Evolutionary conservation across 23 tunicate species (phyloP), one percentile per base, ranked within the genome.

Genomic region (Corella eumyota): DNA sequence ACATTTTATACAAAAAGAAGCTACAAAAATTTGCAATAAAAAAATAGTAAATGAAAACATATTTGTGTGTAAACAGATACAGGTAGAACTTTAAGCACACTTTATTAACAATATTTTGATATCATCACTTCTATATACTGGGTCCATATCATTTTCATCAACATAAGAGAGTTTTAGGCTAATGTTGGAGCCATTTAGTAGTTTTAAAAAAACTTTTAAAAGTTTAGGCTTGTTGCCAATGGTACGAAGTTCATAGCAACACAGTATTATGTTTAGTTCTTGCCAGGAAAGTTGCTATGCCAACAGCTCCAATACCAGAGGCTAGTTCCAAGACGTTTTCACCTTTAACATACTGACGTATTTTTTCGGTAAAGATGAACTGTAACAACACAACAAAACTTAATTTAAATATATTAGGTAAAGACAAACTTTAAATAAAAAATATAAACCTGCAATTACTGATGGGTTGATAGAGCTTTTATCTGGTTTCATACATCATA

Each of bases 251-350:
- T 78, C 96, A 73, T 56, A 88, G 1, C 76, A 78, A 37, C 96
- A 88, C 25, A 88, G 25, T 25, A 64, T 66, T 34, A 27, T 37
- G 13, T 36, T 45, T 34, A 1, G 96, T 81, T 0, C 96, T 88
- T 36, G 70, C 78, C 9, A 45, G 4, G 36, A 34, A 36, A 15
- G 96, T 56, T 51, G 73, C 80, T 26, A 88, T 21, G n/a, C 96
- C 96, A 55, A 88, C 96, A 4, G 62, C 73, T n/a, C 96, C 96
- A 38, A 88, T 88, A 1, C 96, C 96, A 29, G 96, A 36, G 11
- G 88, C 96, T 32, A 88, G 77, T 48, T 88, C 96, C 27, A 88
- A 47, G 0, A 79, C 77, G 62, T 68, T 34, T 36, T 73, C 73
- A 6, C 50, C 44, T 23, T 61, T 37, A 2, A 88, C 57, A 54